Base-by-base conservation (phyloP, 1,140 invertebrate species). In the Papilio polytes region DNA sequence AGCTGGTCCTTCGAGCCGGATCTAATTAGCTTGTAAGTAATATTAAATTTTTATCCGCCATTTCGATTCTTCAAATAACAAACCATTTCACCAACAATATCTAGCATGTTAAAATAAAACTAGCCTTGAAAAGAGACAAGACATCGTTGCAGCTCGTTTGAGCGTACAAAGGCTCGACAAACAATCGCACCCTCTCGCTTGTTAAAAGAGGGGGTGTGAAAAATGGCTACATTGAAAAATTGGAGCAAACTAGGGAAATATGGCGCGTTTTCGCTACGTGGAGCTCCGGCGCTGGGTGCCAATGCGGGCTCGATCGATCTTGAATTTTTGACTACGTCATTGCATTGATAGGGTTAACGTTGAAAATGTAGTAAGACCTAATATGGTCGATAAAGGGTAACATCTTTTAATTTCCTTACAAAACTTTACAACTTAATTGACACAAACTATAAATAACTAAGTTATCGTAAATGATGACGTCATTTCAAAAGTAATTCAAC, bases 221-320 rank as follows among this genome's bases (percentile, higher is more conserved):
- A 74, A 74, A 74, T 41, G 18, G 12, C 15, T 44, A 76, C 46
- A 76, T 76, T 76, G 74, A 51, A 76, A 74, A 76, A 76, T 76
- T 51, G 74, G 46, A 76, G 51, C 74, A 76, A 76, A 76, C 44
- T 76, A 31, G 9, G 74, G 46, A 76, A 76, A 76, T 51, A 76
- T 51, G 20, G 12, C 20, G 4, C 74, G 22, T 46, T 56, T 56
- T 15, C 73, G 44, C 36, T 48, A 6, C 2, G 41, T 15, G 10
- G 8, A 20, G 74, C 41, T 26, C 46, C 9, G 46, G 46, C 51
- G 44, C 22, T 51, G n/a, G 46, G 20, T 10, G 22, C 7, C 15
- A 44, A 73, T 73, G 41, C 15, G 70, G 41, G 63, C 26, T 15
- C 22, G 63, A 63, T 63, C 59, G 59, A 63, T 63, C 1, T 70